Conservation (phyloP, 2,797 vertebrate genomes). For the Chelon auratus region DNA sequence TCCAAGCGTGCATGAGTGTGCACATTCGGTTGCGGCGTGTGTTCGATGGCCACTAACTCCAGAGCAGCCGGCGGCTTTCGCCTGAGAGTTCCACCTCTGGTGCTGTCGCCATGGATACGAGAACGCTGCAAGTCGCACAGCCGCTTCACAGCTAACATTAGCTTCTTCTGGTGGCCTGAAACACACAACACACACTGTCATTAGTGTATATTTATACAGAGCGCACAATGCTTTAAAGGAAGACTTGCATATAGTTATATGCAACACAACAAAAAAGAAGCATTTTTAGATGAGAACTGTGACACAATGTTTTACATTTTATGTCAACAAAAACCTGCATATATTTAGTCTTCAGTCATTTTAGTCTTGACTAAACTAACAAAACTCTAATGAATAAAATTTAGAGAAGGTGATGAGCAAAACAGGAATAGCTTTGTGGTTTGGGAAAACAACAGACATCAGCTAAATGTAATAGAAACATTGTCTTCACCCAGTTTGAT, state of each 20-base stretch:
- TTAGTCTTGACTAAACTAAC: too few species aligned
- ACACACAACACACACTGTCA: not conserved
- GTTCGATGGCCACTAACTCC: conserved; percentile 83
- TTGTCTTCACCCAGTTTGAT: conserved; percentile 90
- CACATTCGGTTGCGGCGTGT: conserved; percentile 32
- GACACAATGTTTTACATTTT: too few species aligned
- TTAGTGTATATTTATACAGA: not conserved
- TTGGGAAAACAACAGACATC: not conserved
- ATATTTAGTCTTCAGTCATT: too few species aligned
- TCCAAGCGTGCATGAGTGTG: conserved; percentile 21
- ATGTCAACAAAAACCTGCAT: too few species aligned
- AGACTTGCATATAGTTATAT: not conserved
- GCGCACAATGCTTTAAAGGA: not conserved
- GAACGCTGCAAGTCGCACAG: conserved; percentile 89
- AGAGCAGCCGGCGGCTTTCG: conserved; percentile 67
- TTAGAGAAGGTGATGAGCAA: too few species aligned
- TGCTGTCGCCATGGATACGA: conserved; percentile 64
- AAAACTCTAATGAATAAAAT: too few species aligned
- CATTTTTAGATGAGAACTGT: too few species aligned
- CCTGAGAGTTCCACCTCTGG: conserved; percentile 66
- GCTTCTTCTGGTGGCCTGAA: conserved; percentile 96
- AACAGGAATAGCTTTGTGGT: too few species aligned
- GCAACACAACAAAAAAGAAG: too few species aligned
- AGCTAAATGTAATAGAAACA: not conserved
- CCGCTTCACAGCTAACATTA: conserved; percentile 94